Evolutionary conservation across 2,797 vertebrate species (phyloP), one percentile per base, ranked within the genome.

Genomic region (Amphiprion clarkii): DNA sequence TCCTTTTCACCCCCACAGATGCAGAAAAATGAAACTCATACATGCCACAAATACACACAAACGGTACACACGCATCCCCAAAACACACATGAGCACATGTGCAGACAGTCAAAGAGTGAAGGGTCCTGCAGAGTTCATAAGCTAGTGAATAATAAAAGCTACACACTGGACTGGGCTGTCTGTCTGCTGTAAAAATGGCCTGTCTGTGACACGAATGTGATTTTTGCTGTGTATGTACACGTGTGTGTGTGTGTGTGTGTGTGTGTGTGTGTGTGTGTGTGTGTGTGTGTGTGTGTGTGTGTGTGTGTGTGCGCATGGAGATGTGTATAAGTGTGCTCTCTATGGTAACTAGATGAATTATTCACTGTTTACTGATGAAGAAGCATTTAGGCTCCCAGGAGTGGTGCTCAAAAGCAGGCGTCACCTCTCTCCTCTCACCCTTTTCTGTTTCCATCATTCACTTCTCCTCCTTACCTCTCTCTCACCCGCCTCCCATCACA

Each of bases 301-400:
- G 42, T 52, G 67, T 60, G 72, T 69, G 48, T 57, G 59, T 48
- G 31, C 39, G 17, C 46, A 36, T 69, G 52, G 54, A 67, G 39
- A 70, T 72, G 63, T 81, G 70, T 77, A 67, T 65, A 78, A 61
- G 81, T 79, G 82, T 81, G 76, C 81, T 84, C 67, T 71, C 82
- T 83, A 86, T 90, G 84, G 89, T 87, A 93, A 92, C 87, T 85
- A 88, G 84, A 96, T 96, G 91, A 96, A 96, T 96, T 95, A 97
- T 96, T 97, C 94, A 96, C 94, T 90, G 89, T 90, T 90, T 93
- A 93, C 92, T 88, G 91, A 92, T 91, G 92, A 95, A 92, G 93
- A 95, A 93, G 89, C 94, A 94, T 95, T 96, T 95, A 95, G 87
- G 85, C 64, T 95, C 94, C 92, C 93, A 85, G 82, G 93, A 95